Percentiles rank a stretch among this genome's conserved stretches.
phyloP scores from a whole-genome alignment of 2,797 vertebrate species.

The Esox masquinongy region DNA sequence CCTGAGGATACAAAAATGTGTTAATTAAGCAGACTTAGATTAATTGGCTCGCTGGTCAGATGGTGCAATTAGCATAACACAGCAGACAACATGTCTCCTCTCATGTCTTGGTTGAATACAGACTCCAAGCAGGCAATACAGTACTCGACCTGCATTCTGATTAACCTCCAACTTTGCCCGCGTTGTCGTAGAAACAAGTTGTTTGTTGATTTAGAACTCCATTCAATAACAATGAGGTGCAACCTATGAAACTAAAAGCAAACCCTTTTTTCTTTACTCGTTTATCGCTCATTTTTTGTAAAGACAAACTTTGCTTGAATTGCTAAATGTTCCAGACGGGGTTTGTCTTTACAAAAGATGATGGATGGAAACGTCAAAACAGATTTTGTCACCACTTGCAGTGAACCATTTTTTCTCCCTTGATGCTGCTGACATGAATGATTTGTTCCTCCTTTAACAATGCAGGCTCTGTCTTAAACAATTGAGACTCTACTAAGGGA shows the following conservation, averaged over 20 bases:
- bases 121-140: background rate
- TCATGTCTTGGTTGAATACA: conserved; percentile 44
- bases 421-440: conserved; percentile 42
- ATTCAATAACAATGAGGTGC: conserved; percentile 54
- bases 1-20: background rate
- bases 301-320: background rate
- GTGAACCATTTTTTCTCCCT: conserved; percentile 14
- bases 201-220: conserved; percentile 49
- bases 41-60: background rate
- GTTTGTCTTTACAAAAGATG: background rate
- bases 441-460: conserved; percentile 33
- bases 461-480: conserved; percentile 48
- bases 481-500: conserved; percentile 14
- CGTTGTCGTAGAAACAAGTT: conserved; percentile 62
- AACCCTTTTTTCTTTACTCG: conserved; percentile 29
- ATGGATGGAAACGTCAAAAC: background rate
- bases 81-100: conserved; percentile 21
- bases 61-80: background rate
- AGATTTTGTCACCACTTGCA: conserved; percentile 22
- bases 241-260: conserved; percentile 2
- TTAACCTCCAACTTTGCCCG: conserved; percentile 23
- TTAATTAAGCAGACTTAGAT: background rate
- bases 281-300: conserved; percentile 36
- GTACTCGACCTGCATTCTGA: conserved; percentile 54
- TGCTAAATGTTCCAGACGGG: background rate